Evolutionary conservation across 2,113 vertebrate genomes (phyloP).

Genomic region (Jaculus jaculus): DNA sequence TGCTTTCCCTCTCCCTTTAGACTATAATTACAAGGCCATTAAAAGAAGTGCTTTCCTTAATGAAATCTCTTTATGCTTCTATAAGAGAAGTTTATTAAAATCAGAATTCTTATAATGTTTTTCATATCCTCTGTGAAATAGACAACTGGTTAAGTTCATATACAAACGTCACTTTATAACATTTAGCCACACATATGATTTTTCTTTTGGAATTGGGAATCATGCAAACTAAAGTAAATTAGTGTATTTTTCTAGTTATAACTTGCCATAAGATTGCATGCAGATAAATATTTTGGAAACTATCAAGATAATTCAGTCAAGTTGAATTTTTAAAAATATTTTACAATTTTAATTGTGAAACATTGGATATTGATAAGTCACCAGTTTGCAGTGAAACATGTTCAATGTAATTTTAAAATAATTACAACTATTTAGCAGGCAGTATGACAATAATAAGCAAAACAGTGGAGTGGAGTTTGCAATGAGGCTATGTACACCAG

Average conservation of each 20-base stretch:
- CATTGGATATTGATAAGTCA: background rate
- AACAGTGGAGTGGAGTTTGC: no score
- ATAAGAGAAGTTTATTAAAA: background rate
- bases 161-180: background rate
- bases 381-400: background rate
- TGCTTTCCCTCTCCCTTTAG: background rate
- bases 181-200: background rate
- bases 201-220: background rate
- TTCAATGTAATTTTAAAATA: background rate
- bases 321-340: background rate
- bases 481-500: no score
- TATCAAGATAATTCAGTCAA: background rate
- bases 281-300: background rate
- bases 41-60: background rate
- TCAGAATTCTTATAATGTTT: background rate
- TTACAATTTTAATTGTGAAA: background rate
- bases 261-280: background rate
- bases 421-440: background rate
- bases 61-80: background rate
- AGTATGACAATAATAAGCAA: background rate
- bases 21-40: background rate
- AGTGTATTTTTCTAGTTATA: no score
- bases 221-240: background rate
- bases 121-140: background rate
- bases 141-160: background rate